These are phyloP conservation scores for Amphipyra tragopoginis DNA, from an alignment of 2,888 invertebrate species.

Conservation along the genomic window DNA sequence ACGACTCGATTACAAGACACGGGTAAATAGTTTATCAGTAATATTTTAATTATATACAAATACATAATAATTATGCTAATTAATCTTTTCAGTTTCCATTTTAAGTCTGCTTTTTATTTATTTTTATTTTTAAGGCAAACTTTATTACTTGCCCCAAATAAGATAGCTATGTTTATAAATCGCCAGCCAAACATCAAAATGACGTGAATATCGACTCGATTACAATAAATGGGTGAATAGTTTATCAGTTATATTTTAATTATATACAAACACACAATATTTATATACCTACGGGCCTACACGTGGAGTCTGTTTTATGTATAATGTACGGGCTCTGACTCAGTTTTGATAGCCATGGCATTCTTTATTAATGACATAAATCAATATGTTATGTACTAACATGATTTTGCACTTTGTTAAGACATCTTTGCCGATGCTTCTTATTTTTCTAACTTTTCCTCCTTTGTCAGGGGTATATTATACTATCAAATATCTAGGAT, in stretches of 20 bases:
- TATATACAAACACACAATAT: conserved; percentile 1
- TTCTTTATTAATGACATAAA: conserved; percentile 33
- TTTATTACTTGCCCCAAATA: neutral
- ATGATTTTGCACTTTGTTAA: conserved; percentile 22
- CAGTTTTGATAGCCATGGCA: conserved; percentile 20
- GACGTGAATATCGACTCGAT: conserved; percentile 28
- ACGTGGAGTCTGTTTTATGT: conserved; percentile 35
- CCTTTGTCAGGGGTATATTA: no score
- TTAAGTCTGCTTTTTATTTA: no score
- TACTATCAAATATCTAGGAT: no score
- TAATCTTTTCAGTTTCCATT: no score
- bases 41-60: no score
- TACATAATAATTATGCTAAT: no score
- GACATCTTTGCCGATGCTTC: no score
- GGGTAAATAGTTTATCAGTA: no score
- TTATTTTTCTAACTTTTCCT: no score
- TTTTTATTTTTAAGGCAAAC: no score
- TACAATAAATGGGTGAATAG: conserved; percentile 36
- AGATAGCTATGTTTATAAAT: conserved; percentile 18
- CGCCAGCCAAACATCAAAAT: conserved; percentile 27
- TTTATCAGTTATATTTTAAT: conserved; percentile 40
- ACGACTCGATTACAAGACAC: no score
- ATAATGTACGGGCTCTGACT: conserved; percentile 9
- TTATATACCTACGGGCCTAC: neutral
- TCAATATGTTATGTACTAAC: conserved; percentile 12